A percentile compares a stretch with the other conserved stretches of the same genome.
Conservation (phyloP, 2,888 invertebrate genomes). For the Oscheius onirici region DNA sequence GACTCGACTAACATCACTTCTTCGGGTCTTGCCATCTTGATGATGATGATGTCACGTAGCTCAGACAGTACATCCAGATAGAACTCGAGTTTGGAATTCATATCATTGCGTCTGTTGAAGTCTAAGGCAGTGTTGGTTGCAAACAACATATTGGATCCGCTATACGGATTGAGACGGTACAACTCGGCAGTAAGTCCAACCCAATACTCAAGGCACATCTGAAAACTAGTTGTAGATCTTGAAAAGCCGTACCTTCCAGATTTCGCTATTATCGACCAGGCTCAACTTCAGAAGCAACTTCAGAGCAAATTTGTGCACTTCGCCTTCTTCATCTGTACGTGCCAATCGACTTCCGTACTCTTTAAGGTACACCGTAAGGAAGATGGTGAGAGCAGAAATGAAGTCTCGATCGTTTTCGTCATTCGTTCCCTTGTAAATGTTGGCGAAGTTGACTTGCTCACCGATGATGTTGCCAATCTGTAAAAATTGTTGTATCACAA, state of each 20-base stretch:
- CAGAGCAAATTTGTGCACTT: slow-evolving; percentile 66
- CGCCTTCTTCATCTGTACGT: slow-evolving; percentile 13
- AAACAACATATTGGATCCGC: slow-evolving; percentile 19
- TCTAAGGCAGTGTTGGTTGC: background rate
- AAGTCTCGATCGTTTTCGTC: slow-evolving; percentile 97
- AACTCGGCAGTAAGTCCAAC: slow-evolving; percentile 90
- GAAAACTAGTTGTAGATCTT: slow-evolving; percentile 5
- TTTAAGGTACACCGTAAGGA: slow-evolving; percentile 93
- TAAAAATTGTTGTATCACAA: background rate
- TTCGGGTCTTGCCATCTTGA: slow-evolving; percentile 99
- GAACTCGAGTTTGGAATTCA: background rate
- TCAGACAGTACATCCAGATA: slow-evolving; percentile 49
- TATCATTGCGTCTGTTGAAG: no score
- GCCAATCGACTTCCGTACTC: slow-evolving; percentile 81
- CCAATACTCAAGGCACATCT: slow-evolving; percentile 98
- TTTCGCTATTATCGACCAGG: slow-evolving; percentile 98
- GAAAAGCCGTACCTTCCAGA: slow-evolving; percentile 82
- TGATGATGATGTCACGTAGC: slow-evolving; percentile 96
- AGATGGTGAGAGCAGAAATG: slow-evolving; percentile 96
- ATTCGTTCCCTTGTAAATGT: slow-evolving; percentile 87
- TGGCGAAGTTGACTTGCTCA: slow-evolving; percentile 82
- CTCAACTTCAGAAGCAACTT: slow-evolving; percentile 77
- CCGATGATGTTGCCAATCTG: slow-evolving; percentile 4
- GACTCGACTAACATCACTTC: slow-evolving; percentile 99
- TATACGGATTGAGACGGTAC: slow-evolving; percentile 86